A percentile compares a stretch with the other conserved stretches of the same genome.
phyloP scores from a whole-genome alignment of 2,888 invertebrate species.

The Plagiodera versicolora region DNA sequence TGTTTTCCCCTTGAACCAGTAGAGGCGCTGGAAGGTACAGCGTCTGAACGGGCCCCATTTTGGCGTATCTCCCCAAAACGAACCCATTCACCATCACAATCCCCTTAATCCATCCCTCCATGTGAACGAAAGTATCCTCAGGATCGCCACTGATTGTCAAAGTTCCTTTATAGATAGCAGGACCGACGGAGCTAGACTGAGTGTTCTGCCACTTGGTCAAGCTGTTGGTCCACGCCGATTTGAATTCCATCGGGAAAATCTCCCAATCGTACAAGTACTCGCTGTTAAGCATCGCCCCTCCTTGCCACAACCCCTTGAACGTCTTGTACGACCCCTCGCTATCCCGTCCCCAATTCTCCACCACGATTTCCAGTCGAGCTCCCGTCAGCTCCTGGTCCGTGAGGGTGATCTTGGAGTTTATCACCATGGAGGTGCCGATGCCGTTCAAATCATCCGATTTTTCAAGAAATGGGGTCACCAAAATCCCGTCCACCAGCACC shows the following conservation, averaged over 20 bases:
- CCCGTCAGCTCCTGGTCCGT: slow-evolving; percentile 31
- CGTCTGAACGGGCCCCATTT: slow-evolving; percentile 78
- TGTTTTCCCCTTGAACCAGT: slow-evolving; percentile 59
- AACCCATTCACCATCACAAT: slow-evolving; percentile 82
- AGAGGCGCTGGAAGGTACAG: slow-evolving; percentile 81
- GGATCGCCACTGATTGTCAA: slow-evolving; percentile 56
- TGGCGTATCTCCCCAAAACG: slow-evolving; percentile 81
- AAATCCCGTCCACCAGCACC: slow-evolving; percentile 55
- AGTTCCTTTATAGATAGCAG: slow-evolving; percentile 60
- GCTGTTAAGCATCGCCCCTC: slow-evolving; percentile 53
- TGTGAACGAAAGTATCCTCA: slow-evolving; percentile 76
- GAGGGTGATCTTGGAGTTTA: slow-evolving; percentile 43
- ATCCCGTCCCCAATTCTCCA: slow-evolving; percentile 82
- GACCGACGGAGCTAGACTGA: slow-evolving; percentile 50
- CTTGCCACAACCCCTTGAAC: slow-evolving; percentile 53
- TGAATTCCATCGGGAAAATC: slow-evolving; percentile 57
- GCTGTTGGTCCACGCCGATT: slow-evolving; percentile 48
- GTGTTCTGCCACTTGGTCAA: slow-evolving; percentile 42
- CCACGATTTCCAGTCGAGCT: slow-evolving; percentile 52
- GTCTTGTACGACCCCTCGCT: slow-evolving; percentile 39
- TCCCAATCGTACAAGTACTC: slow-evolving; percentile 51
- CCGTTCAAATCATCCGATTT: slow-evolving; percentile 39
- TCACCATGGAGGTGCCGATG: slow-evolving; percentile 52
- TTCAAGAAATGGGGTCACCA: slow-evolving; percentile 48
- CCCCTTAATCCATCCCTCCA: slow-evolving; percentile 83